Conservation (phyloP, 2,113 vertebrate species). For the Lonchura striata region DNA sequence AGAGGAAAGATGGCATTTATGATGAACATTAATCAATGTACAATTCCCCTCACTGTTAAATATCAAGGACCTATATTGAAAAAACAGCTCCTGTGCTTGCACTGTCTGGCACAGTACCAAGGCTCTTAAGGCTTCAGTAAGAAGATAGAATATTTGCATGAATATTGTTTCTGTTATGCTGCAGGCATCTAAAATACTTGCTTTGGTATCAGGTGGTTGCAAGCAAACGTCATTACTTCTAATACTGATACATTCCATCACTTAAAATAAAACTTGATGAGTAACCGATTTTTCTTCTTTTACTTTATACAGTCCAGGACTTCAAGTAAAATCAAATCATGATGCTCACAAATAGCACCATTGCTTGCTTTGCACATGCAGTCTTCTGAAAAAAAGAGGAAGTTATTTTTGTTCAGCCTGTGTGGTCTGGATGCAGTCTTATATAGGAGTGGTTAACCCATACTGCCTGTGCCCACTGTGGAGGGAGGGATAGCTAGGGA, state of each 20-base stretch:
- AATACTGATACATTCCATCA: constrained; percentile 44
- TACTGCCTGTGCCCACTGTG: neutral
- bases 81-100: neutral
- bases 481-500: neutral
- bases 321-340: neutral
- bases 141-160: constrained; percentile 56
- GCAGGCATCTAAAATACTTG: constrained; percentile 26
- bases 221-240: constrained; percentile 39
- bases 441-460: neutral
- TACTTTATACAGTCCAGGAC: neutral
- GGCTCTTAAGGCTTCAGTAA: neutral
- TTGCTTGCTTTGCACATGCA: neutral
- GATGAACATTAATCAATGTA: neutral
- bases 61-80: neutral
- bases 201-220: constrained; percentile 44
- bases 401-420: neutral
- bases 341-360: neutral
- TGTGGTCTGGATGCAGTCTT: neutral
- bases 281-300: constrained; percentile 22
- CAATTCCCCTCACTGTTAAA: neutral
- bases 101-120: neutral
- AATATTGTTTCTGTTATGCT: constrained; percentile 51
- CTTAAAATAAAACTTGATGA: constrained; percentile 68
- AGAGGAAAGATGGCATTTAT: neutral
- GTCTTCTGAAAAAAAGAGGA: neutral